These are phyloP conservation scores for Trinorchestia longiramus DNA, from an alignment of 1,140 invertebrate genomes.

Conservation along the genomic window DNA sequence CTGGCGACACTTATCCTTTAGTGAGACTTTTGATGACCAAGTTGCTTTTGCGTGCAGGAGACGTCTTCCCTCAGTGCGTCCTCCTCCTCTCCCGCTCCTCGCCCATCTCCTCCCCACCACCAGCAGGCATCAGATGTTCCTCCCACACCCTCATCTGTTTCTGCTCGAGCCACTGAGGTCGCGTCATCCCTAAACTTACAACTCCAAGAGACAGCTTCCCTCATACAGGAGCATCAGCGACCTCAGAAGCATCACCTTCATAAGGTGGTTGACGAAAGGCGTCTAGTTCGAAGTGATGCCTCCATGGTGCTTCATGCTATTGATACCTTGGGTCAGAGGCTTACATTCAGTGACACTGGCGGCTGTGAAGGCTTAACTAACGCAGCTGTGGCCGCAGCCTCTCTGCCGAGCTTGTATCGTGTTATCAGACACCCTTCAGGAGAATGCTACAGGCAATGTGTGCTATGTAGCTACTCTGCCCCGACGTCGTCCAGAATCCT, in stretches of 20 bases:
- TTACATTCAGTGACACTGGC: not conserved
- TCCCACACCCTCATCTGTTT: not conserved
- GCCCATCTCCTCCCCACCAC: not conserved
- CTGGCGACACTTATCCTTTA: not conserved
- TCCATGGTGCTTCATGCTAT: not conserved
- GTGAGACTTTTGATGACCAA: slow-evolving; percentile 38
- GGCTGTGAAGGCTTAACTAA: not conserved
- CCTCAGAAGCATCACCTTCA: not conserved
- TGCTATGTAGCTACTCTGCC: slow-evolving; percentile 44
- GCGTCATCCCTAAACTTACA: not conserved
- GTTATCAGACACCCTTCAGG: not conserved
- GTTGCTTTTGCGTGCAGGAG: slow-evolving; percentile 45
- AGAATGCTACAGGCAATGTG: slow-evolving; percentile 45
- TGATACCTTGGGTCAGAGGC: not conserved
- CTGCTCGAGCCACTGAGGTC: not conserved
- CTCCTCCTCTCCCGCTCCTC: not conserved
- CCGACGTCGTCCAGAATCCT: slow-evolving; percentile 27
- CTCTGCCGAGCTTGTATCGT: slow-evolving; percentile 17
- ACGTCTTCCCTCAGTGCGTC: slow-evolving; percentile 23
- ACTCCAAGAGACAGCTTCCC: not conserved
- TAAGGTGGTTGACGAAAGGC: not conserved
- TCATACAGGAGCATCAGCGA: not conserved
- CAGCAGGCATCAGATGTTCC: not conserved
- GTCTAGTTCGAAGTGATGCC: not conserved
- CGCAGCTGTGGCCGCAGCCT: not conserved